phyloP scores from a whole-genome alignment of 2,113 vertebrate species.

The Hystrix cristata region DNA sequence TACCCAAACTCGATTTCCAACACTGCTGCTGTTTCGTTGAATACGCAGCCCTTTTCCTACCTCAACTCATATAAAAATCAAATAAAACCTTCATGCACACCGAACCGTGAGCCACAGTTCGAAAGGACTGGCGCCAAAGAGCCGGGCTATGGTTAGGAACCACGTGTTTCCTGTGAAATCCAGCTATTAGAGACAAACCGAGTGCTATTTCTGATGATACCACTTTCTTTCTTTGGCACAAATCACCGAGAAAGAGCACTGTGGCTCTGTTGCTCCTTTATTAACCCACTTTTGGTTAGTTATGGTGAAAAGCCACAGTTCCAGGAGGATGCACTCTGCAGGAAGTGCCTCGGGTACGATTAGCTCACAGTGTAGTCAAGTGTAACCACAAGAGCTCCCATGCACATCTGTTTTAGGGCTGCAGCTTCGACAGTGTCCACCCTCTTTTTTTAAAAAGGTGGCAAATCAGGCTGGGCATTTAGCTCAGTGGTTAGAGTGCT shows the following conservation, averaged over 20 bases:
- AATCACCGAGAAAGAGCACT: background rate
- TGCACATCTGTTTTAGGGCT: background rate
- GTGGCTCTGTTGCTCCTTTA: background rate
- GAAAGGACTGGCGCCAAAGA: conserved; percentile 1
- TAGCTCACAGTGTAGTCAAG: conserved; percentile 66
- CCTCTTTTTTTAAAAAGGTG: background rate
- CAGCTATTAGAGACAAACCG: conserved; percentile 27
- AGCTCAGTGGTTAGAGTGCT: no score
- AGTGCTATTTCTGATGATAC: background rate
- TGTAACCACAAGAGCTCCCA: conserved; percentile 70
- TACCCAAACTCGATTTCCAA: conserved; percentile 44
- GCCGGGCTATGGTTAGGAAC: conserved; percentile 50
- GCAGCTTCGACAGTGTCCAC: background rate
- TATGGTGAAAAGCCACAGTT: conserved; percentile 74
- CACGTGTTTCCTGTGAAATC: conserved; percentile 31
- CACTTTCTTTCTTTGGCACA: background rate
- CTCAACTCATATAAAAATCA: conserved; percentile 35
- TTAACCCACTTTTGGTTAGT: conserved; percentile 52
- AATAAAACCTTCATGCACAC: conserved; percentile 9
- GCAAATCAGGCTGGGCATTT: no score
- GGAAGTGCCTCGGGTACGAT: conserved; percentile 72
- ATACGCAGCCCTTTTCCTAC: background rate
- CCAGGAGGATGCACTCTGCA: conserved; percentile 58
- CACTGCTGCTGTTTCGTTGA: background rate
- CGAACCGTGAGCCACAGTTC: conserved; percentile 34